Base-by-base conservation (phyloP, 2,113 vertebrate genomes). In the Hippocampus mohnikei region DNA sequence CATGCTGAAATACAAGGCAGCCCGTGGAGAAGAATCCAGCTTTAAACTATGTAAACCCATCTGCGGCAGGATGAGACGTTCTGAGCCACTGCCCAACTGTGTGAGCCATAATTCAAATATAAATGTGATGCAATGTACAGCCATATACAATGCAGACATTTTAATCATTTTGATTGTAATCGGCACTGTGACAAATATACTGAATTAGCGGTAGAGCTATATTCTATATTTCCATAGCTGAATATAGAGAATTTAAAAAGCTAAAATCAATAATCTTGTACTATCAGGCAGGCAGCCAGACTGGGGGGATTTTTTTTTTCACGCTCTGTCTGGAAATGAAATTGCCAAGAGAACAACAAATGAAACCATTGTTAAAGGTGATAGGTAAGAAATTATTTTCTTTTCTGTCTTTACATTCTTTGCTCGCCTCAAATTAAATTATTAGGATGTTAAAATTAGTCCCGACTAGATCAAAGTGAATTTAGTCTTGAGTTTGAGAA, bases 221-320 rank as follows among this genome's bases (percentile, higher is more conserved):
- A 33, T 33, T 60, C 13, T 20, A 9, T 37, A 21, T 56, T 71
- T 86, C 65, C 72, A 77, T 69, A 55, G 74, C 67, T 64, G 55
- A 78, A 62, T 73, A 46, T 84, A 29, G 29, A 60, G 70, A 52
- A 89, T 82, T n/a, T 81, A 80, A 75, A 81, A 58, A 33, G 53
- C n/a, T 8, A 70, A 81, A 89, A 86, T 87, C 84, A 86, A 86
- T 90, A 85, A 78, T 75, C 44, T 78, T 65, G 55, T 69, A n/a
- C 65, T 73, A 69, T 74, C 33, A 37, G 33, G 33, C 67, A 69
- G 71, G 46, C 64, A 72, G 64, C 50, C 74, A 74, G 81, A 76
- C 56, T 33, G 41, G 74, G 33, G 33, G 33, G 33, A 37, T 63
- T 84, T 82, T 74, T 81, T 85, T 81, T 84, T 84, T 87, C 80